A percentile compares a stretch with the other conserved stretches of the same genome.
Evolutionary conservation across 2,888 invertebrate species (phyloP).

Genomic region (Drosophila subquinaria): DNA sequence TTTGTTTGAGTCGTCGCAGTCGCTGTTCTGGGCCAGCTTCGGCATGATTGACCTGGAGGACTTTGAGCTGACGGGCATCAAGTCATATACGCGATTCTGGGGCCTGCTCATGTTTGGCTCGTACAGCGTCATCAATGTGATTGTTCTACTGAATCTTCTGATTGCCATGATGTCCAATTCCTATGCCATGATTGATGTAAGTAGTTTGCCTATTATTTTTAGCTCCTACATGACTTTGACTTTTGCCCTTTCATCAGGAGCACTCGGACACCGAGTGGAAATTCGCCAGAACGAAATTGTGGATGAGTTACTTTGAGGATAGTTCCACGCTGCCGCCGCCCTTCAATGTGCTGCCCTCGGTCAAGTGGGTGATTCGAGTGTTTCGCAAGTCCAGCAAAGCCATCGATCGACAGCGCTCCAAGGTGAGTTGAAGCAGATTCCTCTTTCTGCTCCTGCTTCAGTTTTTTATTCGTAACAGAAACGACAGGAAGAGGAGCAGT

Average conservation of each 20-base stretch:
- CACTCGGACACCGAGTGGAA: constrained; percentile 98
- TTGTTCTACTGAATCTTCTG: constrained; percentile 96
- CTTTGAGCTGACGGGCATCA: constrained; percentile 95
- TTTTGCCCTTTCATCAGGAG: constrained; percentile 87
- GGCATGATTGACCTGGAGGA: constrained; percentile 95
- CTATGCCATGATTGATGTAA: constrained; percentile 95
- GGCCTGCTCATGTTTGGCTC: constrained; percentile 98
- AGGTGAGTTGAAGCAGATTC: constrained; percentile 64
- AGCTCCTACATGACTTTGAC: constrained; percentile 3
- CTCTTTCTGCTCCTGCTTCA: no score
- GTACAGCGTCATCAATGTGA: constrained; percentile 97
- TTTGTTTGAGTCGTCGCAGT: constrained; percentile 97
- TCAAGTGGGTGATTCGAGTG: constrained; percentile 91
- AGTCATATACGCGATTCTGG: constrained; percentile 97
- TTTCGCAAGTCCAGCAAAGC: constrained; percentile 87
- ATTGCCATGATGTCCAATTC: constrained; percentile 99
- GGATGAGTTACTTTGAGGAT: constrained; percentile 98
- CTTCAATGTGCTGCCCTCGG: constrained; percentile 96
- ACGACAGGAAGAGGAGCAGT: constrained; percentile 88
- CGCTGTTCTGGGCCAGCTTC: constrained; percentile 98
- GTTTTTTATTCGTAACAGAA: constrained; percentile 63
- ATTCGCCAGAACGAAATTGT: constrained; percentile 96
- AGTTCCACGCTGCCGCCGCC: constrained; percentile 96
- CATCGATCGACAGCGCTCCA: constrained; percentile 83
- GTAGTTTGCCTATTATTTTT: constrained; percentile 74